Percentiles rank a stretch among this genome's conserved stretches.
These are phyloP conservation scores for Trisateles emortualis DNA, from an alignment of 2,888 invertebrate genomes.

Conservation along the genomic window DNA sequence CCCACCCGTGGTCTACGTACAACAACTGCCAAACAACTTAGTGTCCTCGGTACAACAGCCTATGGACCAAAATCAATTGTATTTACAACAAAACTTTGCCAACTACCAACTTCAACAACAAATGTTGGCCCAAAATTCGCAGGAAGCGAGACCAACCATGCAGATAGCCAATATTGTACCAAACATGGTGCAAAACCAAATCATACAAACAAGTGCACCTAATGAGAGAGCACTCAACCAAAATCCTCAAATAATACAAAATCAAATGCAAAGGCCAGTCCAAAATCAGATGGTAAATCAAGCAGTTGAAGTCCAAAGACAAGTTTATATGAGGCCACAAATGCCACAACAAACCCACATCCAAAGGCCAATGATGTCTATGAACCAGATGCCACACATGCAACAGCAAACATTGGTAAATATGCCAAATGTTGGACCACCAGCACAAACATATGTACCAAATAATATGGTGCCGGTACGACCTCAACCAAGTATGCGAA, in stretches of 20 bases:
- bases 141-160: conserved; percentile 53
- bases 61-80: conserved; percentile 72
- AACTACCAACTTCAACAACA: conserved; percentile 68
- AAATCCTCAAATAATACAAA: conserved; percentile 40
- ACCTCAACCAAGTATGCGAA: conserved; percentile 34
- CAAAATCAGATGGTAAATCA: conserved; percentile 41
- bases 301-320: conserved; percentile 40
- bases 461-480: conserved; percentile 9
- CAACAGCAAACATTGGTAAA: conserved; percentile 26
- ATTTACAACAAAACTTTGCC: conserved; percentile 69
- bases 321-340: conserved; percentile 44
- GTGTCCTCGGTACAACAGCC: conserved; percentile 65
- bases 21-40: conserved; percentile 71
- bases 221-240: conserved; percentile 43
- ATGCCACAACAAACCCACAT: conserved; percentile 42
- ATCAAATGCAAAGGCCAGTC: conserved; percentile 40
- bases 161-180: conserved; percentile 55
- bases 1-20: conserved; percentile 75
- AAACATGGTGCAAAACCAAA: conserved; percentile 55
- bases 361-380: conserved; percentile 39
- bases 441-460: background rate
- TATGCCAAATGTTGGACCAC: conserved; percentile 45
- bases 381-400: conserved; percentile 42
- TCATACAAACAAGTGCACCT: conserved; percentile 44
- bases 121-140: conserved; percentile 60